A percentile compares a stretch with the other conserved stretches of the same genome.
Conservation (phyloP, 2,113 vertebrate species). For the Pluvialis apricaria region DNA sequence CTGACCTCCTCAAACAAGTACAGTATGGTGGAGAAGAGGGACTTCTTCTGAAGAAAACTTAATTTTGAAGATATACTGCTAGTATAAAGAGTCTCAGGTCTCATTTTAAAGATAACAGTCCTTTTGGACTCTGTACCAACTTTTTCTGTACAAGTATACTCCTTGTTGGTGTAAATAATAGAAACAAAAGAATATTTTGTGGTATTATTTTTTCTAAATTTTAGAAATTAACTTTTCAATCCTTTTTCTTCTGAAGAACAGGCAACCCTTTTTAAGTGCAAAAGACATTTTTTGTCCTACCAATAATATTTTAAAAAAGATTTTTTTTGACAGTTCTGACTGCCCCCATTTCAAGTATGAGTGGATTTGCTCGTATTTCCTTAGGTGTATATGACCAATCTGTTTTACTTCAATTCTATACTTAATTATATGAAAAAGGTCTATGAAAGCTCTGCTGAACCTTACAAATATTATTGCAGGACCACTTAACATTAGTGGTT, state of each 20-base stretch:
- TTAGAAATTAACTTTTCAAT: neutral
- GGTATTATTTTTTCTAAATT: neutral
- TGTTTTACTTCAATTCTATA: neutral
- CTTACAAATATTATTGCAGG: neutral
- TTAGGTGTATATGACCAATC: neutral
- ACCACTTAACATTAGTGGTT: neutral
- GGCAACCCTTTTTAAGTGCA: neutral
- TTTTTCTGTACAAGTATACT: neutral
- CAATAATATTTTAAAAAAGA: neutral
- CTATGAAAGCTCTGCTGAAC: neutral
- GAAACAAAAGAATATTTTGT: neutral
- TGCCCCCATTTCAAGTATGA: fast-evolving
- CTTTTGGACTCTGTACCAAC: neutral
- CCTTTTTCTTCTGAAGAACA: neutral
- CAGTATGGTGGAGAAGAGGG: neutral
- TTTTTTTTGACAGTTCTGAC: neutral
- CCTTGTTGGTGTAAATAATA: fast-evolving
- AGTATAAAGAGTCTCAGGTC: neutral
- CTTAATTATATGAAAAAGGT: neutral
- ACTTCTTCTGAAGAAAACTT: too few species aligned
- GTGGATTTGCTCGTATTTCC: neutral
- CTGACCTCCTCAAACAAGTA: neutral
- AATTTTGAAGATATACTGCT: neutral
- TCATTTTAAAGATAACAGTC: neutral
- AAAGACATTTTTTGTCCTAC: neutral